Evolutionary conservation across 2,888 invertebrate genomes (phyloP).

Genomic region (Eristalinus sepulchralis): DNA sequence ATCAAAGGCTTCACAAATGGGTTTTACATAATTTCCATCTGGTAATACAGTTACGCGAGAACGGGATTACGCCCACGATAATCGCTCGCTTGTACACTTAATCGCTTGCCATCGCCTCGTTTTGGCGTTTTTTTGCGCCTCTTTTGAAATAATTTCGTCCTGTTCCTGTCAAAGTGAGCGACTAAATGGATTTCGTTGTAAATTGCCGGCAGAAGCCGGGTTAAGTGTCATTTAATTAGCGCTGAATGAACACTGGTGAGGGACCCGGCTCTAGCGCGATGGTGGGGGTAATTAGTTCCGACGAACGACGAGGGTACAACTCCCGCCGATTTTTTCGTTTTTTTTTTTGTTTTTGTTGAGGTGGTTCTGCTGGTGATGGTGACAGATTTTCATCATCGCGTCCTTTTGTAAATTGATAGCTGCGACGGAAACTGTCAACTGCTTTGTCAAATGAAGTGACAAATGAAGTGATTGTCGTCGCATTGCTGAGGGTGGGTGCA

Average conservation of each 20-base stretch:
- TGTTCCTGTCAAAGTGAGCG: constrained; percentile 4
- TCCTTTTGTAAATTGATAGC: background rate
- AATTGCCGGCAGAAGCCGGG: constrained; percentile 4
- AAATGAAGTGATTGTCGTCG: background rate
- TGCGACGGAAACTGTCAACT: background rate
- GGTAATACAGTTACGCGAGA: constrained; percentile 23
- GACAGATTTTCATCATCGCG: background rate
- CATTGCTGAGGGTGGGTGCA: background rate
- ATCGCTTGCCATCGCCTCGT: background rate
- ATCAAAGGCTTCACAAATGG: constrained; percentile 15
- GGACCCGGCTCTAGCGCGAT: background rate
- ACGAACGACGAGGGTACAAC: background rate
- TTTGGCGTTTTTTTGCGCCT: background rate
- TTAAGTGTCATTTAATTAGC: constrained; percentile 18
- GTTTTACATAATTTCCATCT: constrained; percentile 31
- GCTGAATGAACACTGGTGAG: background rate
- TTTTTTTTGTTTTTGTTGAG: too few relatives aligned
- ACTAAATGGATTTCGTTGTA: constrained; percentile 7
- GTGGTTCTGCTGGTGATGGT: background rate
- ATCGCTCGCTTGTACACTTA: constrained; percentile 23
- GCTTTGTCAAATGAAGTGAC: background rate
- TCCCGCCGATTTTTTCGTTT: background rate
- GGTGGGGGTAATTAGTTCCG: background rate
- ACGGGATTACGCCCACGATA: constrained; percentile 15
- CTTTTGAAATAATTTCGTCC: background rate